A percentile compares a stretch with the other conserved stretches of the same genome.
Conservation (phyloP, 2,113 vertebrate genomes). For the Scatophagus argus region DNA sequence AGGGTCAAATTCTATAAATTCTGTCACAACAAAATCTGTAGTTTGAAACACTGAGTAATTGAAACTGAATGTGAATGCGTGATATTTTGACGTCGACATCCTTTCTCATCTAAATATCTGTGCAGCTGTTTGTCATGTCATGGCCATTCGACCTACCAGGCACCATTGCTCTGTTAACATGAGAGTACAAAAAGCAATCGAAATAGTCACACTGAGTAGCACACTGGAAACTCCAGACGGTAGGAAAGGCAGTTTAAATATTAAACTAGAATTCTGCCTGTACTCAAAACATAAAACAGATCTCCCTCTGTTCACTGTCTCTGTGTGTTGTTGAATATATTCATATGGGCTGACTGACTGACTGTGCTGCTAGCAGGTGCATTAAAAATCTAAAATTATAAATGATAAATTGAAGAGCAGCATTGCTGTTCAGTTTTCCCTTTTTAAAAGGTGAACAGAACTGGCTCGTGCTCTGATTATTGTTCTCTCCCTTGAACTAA, state of each 20-base stretch:
- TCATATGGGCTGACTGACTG: conserved; percentile 69
- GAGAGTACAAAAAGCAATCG: conserved; percentile 29
- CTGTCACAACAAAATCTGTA: conserved; percentile 18
- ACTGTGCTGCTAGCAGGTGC: conserved; percentile 72
- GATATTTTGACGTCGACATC: conserved; percentile 37
- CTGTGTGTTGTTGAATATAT: conserved; percentile 76
- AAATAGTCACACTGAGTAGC: conserved; percentile 41
- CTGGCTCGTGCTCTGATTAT: conserved; percentile 47
- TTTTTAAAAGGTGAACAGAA: conserved; percentile 63
- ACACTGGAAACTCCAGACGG: conserved; percentile 50
- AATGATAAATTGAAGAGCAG: conserved; percentile 70
- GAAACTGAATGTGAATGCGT: conserved; percentile 49
- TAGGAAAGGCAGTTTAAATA: conserved; percentile 72
- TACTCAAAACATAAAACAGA: conserved; percentile 73
- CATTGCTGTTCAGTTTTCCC: conserved; percentile 46
- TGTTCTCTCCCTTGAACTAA: conserved; percentile 61
- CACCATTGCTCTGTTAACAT: conserved; percentile 48
- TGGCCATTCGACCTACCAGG: conserved; percentile 32
- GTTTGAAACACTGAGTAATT: conserved; percentile 34
- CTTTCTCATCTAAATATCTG: conserved; percentile 22
- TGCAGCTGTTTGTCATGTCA: conserved; percentile 58
- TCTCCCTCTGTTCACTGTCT: conserved; percentile 64
- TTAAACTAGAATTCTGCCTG: conserved; percentile 67
- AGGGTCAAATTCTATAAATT: conserved; percentile 11
- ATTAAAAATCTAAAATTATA: conserved; percentile 74